These are phyloP conservation scores for Papilio xuthus DNA, from an alignment of 1,140 invertebrate genomes.

Conservation along the genomic window DNA sequence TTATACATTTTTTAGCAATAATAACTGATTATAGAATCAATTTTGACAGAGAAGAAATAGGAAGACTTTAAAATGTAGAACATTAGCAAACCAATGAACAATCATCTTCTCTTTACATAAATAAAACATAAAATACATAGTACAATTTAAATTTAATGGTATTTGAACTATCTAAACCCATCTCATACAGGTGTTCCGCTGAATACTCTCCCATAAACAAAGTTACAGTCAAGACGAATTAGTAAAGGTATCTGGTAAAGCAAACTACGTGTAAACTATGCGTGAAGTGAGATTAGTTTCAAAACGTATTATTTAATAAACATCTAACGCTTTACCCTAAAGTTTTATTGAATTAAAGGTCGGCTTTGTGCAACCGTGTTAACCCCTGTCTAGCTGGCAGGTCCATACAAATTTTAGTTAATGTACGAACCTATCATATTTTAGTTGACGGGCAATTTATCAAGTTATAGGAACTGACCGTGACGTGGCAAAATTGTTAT, in stretches of 20 bases:
- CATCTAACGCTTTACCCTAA: constrained; percentile 48
- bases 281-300: constrained; percentile 41
- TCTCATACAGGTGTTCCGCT: constrained; percentile 2
- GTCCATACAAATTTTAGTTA: constrained; percentile 66
- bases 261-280: constrained; percentile 35
- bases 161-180: not conserved
- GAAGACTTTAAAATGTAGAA: too few species aligned
- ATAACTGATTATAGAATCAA: not conserved
- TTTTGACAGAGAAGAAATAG: too few species aligned
- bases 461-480: constrained; percentile 57
- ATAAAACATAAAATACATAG: not conserved
- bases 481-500: constrained; percentile 54
- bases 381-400: constrained; percentile 58
- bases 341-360: constrained; percentile 56
- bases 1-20: not conserved
- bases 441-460: constrained; percentile 61
- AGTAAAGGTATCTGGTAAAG: constrained; percentile 17
- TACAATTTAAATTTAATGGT: not conserved
- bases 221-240: constrained; percentile 31
- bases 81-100: not conserved
- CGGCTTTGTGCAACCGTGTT: constrained; percentile 49
- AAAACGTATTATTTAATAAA: constrained; percentile 53
- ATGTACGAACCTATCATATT: constrained; percentile 60
- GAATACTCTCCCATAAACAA: constrained; percentile 7
- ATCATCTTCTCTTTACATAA: not conserved